Percentiles rank a stretch among this genome's conserved stretches.
These are phyloP conservation scores for Helobdella robusta DNA, from an alignment of 2,888 invertebrate genomes.

Conservation along the genomic window DNA sequence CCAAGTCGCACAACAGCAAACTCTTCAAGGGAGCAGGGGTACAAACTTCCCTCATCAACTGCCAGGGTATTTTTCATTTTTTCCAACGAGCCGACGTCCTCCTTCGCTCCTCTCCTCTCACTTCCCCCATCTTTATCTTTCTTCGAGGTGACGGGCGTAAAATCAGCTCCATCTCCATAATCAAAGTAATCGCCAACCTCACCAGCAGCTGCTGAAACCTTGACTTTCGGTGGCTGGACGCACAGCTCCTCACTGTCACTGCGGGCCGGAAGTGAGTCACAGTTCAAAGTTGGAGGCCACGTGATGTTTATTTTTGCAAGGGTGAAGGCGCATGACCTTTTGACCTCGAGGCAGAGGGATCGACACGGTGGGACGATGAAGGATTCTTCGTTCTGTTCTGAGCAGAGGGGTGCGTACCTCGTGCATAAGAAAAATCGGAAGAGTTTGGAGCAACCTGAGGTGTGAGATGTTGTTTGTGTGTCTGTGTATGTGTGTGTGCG, in stretches of 20 bases:
- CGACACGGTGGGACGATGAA: conserved; percentile 22
- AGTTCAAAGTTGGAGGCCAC: conserved; percentile 16
- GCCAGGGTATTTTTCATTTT: neutral
- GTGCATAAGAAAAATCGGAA: conserved; percentile 23
- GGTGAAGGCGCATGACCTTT: conserved; percentile 5
- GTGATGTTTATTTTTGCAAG: conserved; percentile 1
- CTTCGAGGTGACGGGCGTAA: neutral
- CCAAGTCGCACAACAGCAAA: too few relatives aligned
- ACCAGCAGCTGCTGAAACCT: neutral
- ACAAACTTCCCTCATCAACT: neutral
- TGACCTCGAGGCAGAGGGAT: conserved; percentile 21
- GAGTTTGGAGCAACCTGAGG: conserved; percentile 20
- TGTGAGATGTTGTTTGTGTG: too few relatives aligned
- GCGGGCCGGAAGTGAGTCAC: conserved; percentile 8
- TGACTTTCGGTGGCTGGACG: conserved; percentile 15
- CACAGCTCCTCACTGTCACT: conserved; percentile 8
- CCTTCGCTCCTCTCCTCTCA: neutral
- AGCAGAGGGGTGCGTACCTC: conserved; percentile 16
- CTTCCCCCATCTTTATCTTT: neutral
- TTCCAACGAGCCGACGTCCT: neutral
- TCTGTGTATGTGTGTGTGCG: too few relatives aligned
- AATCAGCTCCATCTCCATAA: neutral
- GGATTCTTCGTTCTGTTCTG: conserved; percentile 16
- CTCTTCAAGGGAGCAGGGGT: conserved; percentile 11
- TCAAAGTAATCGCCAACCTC: neutral